Evolutionary conservation across 1,140 invertebrate genomes (phyloP).

Genomic region (Trichonephila clavata): DNA sequence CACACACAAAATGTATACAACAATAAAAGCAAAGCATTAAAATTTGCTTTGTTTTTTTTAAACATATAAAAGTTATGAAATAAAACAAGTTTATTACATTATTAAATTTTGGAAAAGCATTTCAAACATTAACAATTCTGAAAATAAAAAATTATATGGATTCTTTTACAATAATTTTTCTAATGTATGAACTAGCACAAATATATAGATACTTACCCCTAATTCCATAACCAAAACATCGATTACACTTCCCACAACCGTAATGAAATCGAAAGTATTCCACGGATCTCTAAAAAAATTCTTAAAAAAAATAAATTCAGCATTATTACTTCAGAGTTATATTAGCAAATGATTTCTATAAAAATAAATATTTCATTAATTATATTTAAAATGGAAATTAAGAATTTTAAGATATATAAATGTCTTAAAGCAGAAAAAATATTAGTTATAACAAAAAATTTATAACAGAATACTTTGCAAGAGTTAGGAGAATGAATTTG

Average conservation of each 20-base stretch:
- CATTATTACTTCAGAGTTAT: constrained; percentile 11
- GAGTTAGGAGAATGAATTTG: no score
- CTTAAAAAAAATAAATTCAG: constrained; percentile 83
- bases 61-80: background rate
- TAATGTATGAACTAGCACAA: background rate
- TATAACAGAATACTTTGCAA: no score
- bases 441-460: no score
- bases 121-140: no score
- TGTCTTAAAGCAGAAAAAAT: no score
- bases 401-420: no score
- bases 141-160: no score
- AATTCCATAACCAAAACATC: constrained; percentile 99
- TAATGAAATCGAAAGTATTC: constrained; percentile 99
- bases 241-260: constrained; percentile 99
- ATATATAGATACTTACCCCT: constrained; percentile 87
- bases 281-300: constrained; percentile 99
- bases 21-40: background rate
- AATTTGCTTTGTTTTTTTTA: background rate
- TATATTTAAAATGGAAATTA: no score
- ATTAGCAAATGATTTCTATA: background rate
- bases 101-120: background rate
- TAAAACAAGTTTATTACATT: background rate
- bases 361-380: background rate
- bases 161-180: no score
- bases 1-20: background rate